Evolutionary conservation across 2,113 vertebrate species (phyloP).

Genomic region (Regulus satrapa): DNA sequence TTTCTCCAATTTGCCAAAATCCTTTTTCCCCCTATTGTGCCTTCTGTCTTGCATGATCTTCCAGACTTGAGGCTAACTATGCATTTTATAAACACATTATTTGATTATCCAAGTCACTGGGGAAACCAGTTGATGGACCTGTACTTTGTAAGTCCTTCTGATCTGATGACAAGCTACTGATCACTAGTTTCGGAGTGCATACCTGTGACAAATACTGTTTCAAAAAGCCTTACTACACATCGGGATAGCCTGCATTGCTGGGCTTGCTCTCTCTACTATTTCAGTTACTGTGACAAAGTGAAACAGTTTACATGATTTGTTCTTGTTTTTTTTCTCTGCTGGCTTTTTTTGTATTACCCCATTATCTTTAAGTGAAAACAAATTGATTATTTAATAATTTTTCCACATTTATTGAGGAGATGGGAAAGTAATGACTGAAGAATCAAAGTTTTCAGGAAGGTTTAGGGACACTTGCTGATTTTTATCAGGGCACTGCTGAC

Average conservation of each 20-base stretch:
- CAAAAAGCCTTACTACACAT: background rate
- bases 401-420: background rate
- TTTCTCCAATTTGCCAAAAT: background rate
- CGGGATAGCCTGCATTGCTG: background rate
- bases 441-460: background rate
- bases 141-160: background rate
- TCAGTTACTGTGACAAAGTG: background rate
- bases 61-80: background rate
- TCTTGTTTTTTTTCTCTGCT: background rate
- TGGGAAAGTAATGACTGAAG: background rate
- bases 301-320: background rate
- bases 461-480: slow-evolving; percentile 21
- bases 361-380: background rate
- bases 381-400: slow-evolving; percentile 24
- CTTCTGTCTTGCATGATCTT: background rate
- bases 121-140: background rate
- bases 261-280: background rate
- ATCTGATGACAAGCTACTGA: background rate
- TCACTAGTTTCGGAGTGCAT: background rate
- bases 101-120: background rate
- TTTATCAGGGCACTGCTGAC: slow-evolving; percentile 9
- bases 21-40: background rate
- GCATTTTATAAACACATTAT: background rate
- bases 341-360: background rate
- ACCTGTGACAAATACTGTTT: background rate